A percentile compares a stretch with the other conserved stretches of the same genome.
Evolutionary conservation across 2,113 vertebrate genomes (phyloP).

Genomic region (Neodon shergylaensis): DNA sequence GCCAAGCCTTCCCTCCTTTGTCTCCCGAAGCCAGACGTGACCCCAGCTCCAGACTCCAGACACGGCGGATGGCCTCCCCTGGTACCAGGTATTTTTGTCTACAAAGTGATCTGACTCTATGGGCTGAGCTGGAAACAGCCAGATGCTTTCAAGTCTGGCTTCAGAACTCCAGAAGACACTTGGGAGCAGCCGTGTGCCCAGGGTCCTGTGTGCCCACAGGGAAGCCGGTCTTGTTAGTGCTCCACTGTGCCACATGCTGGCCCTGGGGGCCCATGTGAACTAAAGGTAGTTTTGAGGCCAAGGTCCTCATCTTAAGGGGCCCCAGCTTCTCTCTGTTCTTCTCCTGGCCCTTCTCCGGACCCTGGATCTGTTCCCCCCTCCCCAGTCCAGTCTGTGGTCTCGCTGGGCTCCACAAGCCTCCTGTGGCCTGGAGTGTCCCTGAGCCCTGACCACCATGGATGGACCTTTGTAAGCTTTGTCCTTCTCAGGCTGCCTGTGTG

Average conservation of each 20-base stretch:
- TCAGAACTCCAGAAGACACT: not conserved
- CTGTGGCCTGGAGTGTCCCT: not conserved
- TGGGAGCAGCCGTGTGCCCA: not conserved
- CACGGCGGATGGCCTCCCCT: not conserved
- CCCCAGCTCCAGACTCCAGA: not conserved
- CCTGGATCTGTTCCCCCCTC: not conserved
- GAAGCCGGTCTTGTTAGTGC: not conserved
- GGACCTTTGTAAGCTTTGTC: not conserved
- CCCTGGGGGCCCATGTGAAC: not conserved
- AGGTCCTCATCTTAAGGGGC: no score
- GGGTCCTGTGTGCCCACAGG: not conserved
- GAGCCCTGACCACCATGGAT: not conserved
- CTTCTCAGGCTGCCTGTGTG: not conserved
- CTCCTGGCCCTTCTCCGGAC: not conserved
- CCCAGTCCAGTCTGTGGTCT: not conserved
- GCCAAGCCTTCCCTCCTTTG: not conserved
- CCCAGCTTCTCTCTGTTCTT: not conserved
- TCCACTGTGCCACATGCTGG: fast-evolving
- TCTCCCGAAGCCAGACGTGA: not conserved
- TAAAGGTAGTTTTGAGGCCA: not conserved
- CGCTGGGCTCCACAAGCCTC: not conserved
- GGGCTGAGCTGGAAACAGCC: not conserved
- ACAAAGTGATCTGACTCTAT: not conserved
- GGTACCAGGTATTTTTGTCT: not conserved
- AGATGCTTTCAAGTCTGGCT: not conserved